Evolutionary conservation across 2,888 invertebrate species (phyloP).

Genomic region (Aspidiotus rigidus): DNA sequence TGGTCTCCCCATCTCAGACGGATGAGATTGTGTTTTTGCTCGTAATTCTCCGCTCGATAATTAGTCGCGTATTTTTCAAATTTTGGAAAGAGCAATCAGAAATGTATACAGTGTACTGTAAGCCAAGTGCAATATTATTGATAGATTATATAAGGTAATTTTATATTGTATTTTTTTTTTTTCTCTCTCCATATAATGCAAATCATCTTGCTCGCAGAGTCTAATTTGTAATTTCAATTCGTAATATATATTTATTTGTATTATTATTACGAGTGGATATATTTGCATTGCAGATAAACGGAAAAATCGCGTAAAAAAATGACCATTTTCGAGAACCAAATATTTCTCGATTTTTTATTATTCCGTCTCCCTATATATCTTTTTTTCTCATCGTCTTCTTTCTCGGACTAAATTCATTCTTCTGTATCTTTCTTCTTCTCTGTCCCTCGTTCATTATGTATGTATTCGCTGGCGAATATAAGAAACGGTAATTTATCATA

Average conservation of each 20-base stretch:
- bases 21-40: no score
- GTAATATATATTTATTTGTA: neutral
- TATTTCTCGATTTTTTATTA: constrained; percentile 1
- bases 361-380: constrained; percentile 14
- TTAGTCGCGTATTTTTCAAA: no score
- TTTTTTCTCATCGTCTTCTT: constrained; percentile 1
- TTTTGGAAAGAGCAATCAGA: no score
- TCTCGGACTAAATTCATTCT: neutral
- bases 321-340: constrained; percentile 1
- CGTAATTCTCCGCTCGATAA: no score
- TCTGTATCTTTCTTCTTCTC: constrained; percentile 6
- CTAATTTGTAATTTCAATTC: constrained; percentile 4
- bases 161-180: no score
- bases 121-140: neutral
- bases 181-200: neutral
- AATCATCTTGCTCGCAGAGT: neutral
- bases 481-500: constrained; percentile 31
- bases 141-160: neutral
- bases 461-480: constrained; percentile 29
- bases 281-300: neutral
- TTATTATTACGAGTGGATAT: neutral
- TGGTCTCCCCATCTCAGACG: no score
- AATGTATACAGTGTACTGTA: neutral
- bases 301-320: neutral
- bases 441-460: constrained; percentile 19